phyloP scores from a whole-genome alignment of 2,888 invertebrate species.

The Anthophora plumipes region DNA sequence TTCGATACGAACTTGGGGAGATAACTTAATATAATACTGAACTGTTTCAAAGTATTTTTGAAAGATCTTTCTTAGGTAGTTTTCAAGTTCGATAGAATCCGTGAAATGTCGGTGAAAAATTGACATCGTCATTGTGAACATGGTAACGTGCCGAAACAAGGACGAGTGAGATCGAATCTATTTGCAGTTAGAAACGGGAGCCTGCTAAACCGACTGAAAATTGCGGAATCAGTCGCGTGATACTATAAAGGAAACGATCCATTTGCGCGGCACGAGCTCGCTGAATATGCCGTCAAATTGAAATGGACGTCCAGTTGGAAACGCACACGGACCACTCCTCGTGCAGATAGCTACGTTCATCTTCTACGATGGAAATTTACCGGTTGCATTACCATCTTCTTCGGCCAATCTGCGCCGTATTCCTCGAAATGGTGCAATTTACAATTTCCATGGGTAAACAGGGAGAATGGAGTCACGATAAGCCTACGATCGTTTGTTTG shows the following conservation, averaged over 20 bases:
- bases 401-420: constrained; percentile 46
- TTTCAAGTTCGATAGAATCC: neutral
- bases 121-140: neutral
- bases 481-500: neutral
- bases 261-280: constrained; percentile 36
- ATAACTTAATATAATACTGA: no score
- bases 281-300: constrained; percentile 59
- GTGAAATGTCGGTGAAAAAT: neutral
- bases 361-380: constrained; percentile 57
- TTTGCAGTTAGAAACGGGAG: constrained; percentile 21
- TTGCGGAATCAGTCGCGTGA: constrained; percentile 54
- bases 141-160: neutral
- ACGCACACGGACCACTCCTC: constrained; percentile 17
- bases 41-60: neutral
- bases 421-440: constrained; percentile 46
- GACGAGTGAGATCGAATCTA: constrained; percentile 9
- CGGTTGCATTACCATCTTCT: constrained; percentile 55
- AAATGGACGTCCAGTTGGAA: constrained; percentile 65
- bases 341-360: constrained; percentile 33
- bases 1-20: no score
- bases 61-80: no score
- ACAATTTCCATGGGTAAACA: constrained; percentile 58
- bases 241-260: constrained; percentile 60
- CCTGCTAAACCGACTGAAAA: constrained; percentile 52
- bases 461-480: constrained; percentile 37